Base-by-base conservation (phyloP, 1,140 invertebrate species). In the Dermatophagoides farinae region DNA sequence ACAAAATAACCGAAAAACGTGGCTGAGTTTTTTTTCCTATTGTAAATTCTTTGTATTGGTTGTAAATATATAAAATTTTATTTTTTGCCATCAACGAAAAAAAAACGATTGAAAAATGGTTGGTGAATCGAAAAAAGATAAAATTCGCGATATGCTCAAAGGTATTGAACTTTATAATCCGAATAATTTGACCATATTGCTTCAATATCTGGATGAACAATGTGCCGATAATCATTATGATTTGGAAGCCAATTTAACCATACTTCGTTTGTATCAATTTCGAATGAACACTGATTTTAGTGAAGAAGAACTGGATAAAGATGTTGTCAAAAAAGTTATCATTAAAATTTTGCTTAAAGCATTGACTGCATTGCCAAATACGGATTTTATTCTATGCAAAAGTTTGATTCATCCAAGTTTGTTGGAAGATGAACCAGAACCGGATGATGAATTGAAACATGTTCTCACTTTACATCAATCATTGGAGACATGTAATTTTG, bases 351-450 rank as follows among this genome's bases (percentile, higher is more conserved):
- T 97, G 11, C 69, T 97, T 53, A 97, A 97, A 70, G 89, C 90
- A 1, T 73, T 97, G 11, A 95, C 91, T 12, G 96, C 96, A 76
- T 79, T 96, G 63, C 92, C 92, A 10, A 88, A 96, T 67, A 90
- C 90, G 18, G 92, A 97, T 75, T 96, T 97, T 71, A 86, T 91
- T 37, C 74, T 97, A 44, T 96, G 91, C 75, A 96, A 96, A 75
- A 95, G 89, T 74, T 77, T 97, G 37, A 77, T 97, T 57, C 83
- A 85, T 65, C 82, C 86, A 66, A 80, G 1, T 6, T 44, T 53
- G n/a, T 62, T 63, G 39, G 44, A 62, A 20, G 31, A 60, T 2
- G 46, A 60, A n/a, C 1, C 31, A 37, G 11, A 54, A 37, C 41
- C 82, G 67, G 82, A 89, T 70, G 79, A 83, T 62, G 81, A 83